These are phyloP conservation scores for Apotomis betuletana DNA, from an alignment of 2,888 invertebrate species.

Conservation along the genomic window DNA sequence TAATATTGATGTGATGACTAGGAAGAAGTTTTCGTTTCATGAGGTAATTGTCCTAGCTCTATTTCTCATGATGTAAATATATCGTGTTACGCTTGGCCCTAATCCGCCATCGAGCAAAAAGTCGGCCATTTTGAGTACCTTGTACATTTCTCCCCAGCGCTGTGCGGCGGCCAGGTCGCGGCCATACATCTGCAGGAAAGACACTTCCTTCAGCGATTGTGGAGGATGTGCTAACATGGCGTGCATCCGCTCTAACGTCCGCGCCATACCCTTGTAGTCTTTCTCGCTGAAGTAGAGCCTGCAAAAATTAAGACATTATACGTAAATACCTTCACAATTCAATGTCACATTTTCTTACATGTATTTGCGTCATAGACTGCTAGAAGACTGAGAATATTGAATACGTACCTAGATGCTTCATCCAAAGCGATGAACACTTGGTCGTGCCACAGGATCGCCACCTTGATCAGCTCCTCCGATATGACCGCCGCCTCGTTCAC, in stretches of 20 bases:
- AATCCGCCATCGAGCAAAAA: no score
- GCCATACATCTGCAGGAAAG: constrained; percentile 98
- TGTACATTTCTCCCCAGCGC: constrained; percentile 96
- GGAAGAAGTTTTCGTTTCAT: no score
- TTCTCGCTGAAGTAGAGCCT: constrained; percentile 98
- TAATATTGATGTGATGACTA: no score
- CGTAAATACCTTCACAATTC: no score
- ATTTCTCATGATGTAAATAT: no score
- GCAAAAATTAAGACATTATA: no score
- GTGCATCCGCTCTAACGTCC: constrained; percentile 96
- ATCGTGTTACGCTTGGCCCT: no score
- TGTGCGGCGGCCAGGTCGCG: constrained; percentile 96
- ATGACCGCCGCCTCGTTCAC: constrained; percentile 98
- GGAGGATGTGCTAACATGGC: constrained; percentile 96
- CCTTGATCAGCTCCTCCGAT: constrained; percentile 97
- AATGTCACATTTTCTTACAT: neutral
- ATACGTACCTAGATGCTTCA: constrained; percentile 89
- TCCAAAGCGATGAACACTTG: constrained; percentile 91
- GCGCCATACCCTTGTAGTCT: constrained; percentile 98
- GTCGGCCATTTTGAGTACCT: constrained; percentile 61
- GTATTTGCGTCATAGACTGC: no score
- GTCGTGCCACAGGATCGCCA: constrained; percentile 99
- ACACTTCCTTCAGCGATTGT: constrained; percentile 98
- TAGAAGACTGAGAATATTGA: no score
- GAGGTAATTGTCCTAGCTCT: no score